Evolutionary conservation across 2,113 vertebrate species (phyloP), one percentile per base, ranked within the genome.

Genomic region (Pimephales promelas): DNA sequence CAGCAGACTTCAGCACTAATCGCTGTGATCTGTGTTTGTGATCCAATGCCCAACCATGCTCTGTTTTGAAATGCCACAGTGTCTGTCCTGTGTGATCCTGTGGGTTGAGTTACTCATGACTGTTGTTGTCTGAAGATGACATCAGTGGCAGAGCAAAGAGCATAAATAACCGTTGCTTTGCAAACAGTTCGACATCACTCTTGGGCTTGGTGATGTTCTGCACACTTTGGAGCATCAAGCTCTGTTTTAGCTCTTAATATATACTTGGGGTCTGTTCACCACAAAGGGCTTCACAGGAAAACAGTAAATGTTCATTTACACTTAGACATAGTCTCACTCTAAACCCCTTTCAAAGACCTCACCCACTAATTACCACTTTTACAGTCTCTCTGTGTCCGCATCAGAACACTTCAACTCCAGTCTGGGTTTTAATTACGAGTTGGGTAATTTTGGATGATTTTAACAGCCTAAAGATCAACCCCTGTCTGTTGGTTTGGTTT

Each of bases 301-400:
- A 66, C 36, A 54, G 76, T 79, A 24, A 76, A 49, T 79, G 40
- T 79, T 79, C 8, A 79, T 64, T 79, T 79, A 79, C 77, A 79
- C 77, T 64, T 79, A 45, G 56, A 61, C 36, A 45, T 16, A 45
- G 76, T 43, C 76, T 79, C n/a, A 45, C 9, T 64, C 10, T 52
- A 64, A 79, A 31, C 59, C 26, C 18, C 43, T 79, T 2, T 14
- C 5, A 56, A 76, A 47, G 45, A 80, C 61, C 43, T 80, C 78
- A 66, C 78, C 61, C 78, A 34, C 24, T 80, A 28, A 80, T 80
- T 66, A 66, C 16, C 10, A 10, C 7, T 64, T 79, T 79, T 47
- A 79, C 77, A 64, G 59, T 62, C 43, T 13, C 59, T 47, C 20
- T 79, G 77, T 49, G 43, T 34, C 9, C 0, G 11, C 10, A 5